Evolutionary conservation across 2,888 invertebrate genomes (phyloP).

Genomic region (Sesia bembeciformis): DNA sequence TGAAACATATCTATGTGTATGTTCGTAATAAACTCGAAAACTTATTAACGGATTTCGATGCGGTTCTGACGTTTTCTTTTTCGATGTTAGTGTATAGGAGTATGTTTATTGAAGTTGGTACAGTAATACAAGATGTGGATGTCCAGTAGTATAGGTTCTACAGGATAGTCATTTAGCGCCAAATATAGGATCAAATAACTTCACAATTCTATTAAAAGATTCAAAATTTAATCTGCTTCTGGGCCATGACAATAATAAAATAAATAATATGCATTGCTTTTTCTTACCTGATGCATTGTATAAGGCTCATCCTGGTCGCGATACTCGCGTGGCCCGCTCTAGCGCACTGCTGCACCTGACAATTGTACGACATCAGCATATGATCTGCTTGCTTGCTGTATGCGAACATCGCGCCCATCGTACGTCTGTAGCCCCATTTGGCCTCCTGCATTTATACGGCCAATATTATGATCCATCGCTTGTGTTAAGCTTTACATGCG

Average conservation of each 20-base stretch:
- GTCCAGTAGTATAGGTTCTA: too few species aligned
- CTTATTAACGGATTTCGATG: too few species aligned
- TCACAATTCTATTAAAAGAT: too few species aligned
- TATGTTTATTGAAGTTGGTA: too few species aligned
- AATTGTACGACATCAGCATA: slow-evolving; percentile 73
- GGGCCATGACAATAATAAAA: not conserved
- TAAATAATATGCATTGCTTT: not conserved
- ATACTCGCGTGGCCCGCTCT: slow-evolving; percentile 56
- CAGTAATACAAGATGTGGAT: too few species aligned
- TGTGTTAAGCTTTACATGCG: not conserved
- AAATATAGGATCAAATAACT: too few species aligned
- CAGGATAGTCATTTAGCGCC: too few species aligned
- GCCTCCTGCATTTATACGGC: slow-evolving; percentile 61
- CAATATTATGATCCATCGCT: slow-evolving; percentile 25
- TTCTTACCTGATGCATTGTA: slow-evolving; percentile 84
- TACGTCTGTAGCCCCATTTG: slow-evolving; percentile 71
- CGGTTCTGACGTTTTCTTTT: too few species aligned
- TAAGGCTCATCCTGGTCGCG: slow-evolving; percentile 78
- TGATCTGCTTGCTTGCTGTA: slow-evolving; percentile 69
- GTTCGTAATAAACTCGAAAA: too few species aligned
- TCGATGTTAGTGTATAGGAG: too few species aligned
- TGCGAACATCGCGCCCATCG: slow-evolving; percentile 72
- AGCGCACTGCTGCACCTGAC: slow-evolving; percentile 68
- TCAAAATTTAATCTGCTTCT: too few species aligned
- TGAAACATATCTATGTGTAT: too few species aligned